Base-by-base conservation (phyloP, 2,113 vertebrate species). In the Trematocara stigmaticum region DNA sequence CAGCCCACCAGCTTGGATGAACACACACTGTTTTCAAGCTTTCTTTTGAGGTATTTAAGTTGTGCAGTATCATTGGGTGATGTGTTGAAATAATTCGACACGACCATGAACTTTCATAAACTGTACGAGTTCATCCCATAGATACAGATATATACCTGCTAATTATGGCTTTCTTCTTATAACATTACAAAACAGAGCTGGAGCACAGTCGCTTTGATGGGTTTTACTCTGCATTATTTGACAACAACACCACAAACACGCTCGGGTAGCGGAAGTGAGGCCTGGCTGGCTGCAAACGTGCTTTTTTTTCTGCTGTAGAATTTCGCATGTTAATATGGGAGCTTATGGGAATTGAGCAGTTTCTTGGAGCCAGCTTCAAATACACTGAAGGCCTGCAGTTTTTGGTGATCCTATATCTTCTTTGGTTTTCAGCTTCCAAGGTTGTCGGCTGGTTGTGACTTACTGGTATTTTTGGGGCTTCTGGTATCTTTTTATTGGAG, bases 1-100 rank as follows among this genome's bases (percentile, higher is more conserved):
- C 13, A 64, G 49, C 78, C 88, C 74, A 89, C 80, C 88, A 78
- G 71, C 81, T 26, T 38, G 11, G 86, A 83, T 57, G 16, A 45
- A 42, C 40, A 2, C 13, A 3, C 15, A 11, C 15, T 18, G 26
- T 51, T 76, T 76, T 31, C 23, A 18, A 49, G 71, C 45, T 76
- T 31, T 31, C 42, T 49, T 76, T 76, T 76, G 69, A 74, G 23
- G 23, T 10, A 2, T 74, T 47, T 16, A 64, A 38, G 34, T 47
- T 47, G 69, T 18, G 42, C 23, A 74, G 29, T 29, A 29, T 2
- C 13, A 47, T 18, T 74, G 69, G 7, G 23, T 74, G 8, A 61
- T 18, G 57, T 61, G 31, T 47, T 45, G 20, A 45, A 26, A 26
- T 6, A 29, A 47, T 74, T 47, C 0, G 9, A 23, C 20, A 45